A percentile compares a stretch with the other conserved stretches of the same genome.
These are phyloP conservation scores for Pteropus alecto DNA, from an alignment of 2,113 vertebrate species.

Conservation along the genomic window DNA sequence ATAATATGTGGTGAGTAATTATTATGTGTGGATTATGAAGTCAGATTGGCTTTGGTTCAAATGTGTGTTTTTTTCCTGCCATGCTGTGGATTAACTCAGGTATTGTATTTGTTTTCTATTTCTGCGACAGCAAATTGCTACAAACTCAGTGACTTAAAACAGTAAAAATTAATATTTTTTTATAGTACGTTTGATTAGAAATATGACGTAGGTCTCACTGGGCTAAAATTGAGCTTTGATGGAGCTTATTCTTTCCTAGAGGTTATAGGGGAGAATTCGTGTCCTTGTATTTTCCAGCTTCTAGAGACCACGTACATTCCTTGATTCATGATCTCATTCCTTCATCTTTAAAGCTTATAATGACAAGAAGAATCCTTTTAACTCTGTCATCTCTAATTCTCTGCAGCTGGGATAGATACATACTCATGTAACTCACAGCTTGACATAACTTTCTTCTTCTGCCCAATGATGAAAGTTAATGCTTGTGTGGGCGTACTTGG, in stretches of 20 bases:
- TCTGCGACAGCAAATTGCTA: neutral
- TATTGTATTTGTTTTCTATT: neutral
- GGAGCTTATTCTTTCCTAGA: neutral
- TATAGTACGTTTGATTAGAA: neutral
- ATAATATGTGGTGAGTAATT: neutral
- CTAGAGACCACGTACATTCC: neutral
- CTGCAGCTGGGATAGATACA: neutral
- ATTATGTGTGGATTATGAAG: neutral
- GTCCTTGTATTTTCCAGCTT: neutral
- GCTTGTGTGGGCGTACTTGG: neutral
- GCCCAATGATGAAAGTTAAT: neutral
- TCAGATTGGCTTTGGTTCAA: neutral
- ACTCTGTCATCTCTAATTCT: neutral
- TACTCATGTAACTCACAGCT: neutral
- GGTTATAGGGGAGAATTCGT: neutral
- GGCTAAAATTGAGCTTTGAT: neutral
- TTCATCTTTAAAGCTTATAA: neutral
- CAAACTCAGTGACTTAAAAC: neutral
- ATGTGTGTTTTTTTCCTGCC: neutral
- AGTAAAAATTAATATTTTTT: neutral
- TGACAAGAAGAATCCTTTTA: neutral
- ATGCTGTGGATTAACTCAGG: neutral
- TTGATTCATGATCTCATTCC: neutral
- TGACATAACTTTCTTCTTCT: neutral
- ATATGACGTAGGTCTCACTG: neutral